Evolutionary conservation across 2,797 vertebrate species (phyloP).

Genomic region (Petrocephalus sullivani): DNA sequence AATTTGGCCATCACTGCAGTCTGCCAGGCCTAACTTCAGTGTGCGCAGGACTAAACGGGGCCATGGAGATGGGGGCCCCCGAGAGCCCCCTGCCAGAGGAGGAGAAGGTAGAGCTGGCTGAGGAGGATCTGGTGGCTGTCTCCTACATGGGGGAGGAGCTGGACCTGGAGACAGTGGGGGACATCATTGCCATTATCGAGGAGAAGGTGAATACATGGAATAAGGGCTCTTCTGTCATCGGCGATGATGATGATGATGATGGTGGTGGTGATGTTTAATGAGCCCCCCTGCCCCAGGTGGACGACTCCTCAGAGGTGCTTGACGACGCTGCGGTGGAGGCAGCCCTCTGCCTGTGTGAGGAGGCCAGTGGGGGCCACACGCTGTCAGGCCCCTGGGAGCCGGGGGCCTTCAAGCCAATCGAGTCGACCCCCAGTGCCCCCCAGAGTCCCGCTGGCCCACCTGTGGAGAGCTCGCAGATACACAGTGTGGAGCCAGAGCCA

Average conservation of each 20-base stretch:
- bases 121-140: slow-evolving; percentile 64
- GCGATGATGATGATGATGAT: neutral
- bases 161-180: slow-evolving; percentile 90
- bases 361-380: slow-evolving; percentile 79
- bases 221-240: neutral
- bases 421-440: slow-evolving; percentile 46
- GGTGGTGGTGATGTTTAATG: neutral
- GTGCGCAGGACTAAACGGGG: slow-evolving; percentile 27
- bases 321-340: slow-evolving; percentile 94
- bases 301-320: slow-evolving; percentile 87
- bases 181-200: slow-evolving; percentile 95
- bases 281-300: slow-evolving; percentile 63
- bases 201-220: slow-evolving; percentile 70
- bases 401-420: slow-evolving; percentile 56
- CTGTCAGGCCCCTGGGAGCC: slow-evolving; percentile 90
- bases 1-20: neutral
- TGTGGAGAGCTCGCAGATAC: slow-evolving; percentile 1
- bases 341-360: slow-evolving; percentile 90
- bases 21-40: neutral
- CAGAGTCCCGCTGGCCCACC: slow-evolving; percentile 49
- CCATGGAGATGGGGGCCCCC: slow-evolving; percentile 52
- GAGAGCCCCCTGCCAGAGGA: slow-evolving; percentile 44
- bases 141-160: slow-evolving; percentile 83
- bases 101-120: slow-evolving; percentile 55
- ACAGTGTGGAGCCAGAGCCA: slow-evolving; percentile 33